phyloP scores from a whole-genome alignment of 2,113 vertebrate species.

The Phoenicopterus ruber region DNA sequence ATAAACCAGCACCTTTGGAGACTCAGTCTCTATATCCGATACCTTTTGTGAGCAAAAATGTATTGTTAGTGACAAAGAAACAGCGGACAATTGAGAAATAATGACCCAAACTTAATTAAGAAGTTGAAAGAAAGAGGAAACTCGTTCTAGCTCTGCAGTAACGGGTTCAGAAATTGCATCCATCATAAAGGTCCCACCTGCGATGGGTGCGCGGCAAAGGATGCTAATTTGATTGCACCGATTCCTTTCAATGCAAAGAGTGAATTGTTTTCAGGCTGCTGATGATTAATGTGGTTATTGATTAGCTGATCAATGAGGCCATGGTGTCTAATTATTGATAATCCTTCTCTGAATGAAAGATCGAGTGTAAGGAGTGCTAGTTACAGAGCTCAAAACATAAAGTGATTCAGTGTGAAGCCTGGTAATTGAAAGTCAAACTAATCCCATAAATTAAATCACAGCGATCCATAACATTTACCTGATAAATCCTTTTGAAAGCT shows the following conservation, averaged over 20 bases:
- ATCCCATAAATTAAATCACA: constrained; percentile 82
- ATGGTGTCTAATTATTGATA: constrained; percentile 84
- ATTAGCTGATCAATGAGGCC: constrained; percentile 80
- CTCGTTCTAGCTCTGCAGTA: background rate
- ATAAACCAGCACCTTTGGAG: background rate
- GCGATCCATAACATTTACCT: constrained; percentile 81
- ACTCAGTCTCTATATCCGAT: background rate
- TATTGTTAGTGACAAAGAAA: background rate
- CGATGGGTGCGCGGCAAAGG: constrained; percentile 3
- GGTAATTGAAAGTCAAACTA: constrained; percentile 85
- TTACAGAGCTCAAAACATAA: constrained; percentile 76
- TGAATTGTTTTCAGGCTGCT: constrained; percentile 75
- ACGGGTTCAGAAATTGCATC: background rate
- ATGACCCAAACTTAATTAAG: background rate
- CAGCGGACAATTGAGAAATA: background rate
- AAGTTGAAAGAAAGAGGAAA: background rate
- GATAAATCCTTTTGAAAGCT: constrained; percentile 74
- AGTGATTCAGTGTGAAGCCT: constrained; percentile 79
- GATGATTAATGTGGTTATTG: constrained; percentile 81
- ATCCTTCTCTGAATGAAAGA: constrained; percentile 82
- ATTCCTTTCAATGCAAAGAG: constrained; percentile 73
- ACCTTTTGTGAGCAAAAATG: background rate
- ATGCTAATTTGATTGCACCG: constrained; percentile 64
- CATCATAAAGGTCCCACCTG: background rate
- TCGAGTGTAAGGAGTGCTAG: constrained; percentile 74